These are phyloP conservation scores for Lepisosteus oculatus DNA, from an alignment of 2,113 vertebrate species.

Conservation along the genomic window DNA sequence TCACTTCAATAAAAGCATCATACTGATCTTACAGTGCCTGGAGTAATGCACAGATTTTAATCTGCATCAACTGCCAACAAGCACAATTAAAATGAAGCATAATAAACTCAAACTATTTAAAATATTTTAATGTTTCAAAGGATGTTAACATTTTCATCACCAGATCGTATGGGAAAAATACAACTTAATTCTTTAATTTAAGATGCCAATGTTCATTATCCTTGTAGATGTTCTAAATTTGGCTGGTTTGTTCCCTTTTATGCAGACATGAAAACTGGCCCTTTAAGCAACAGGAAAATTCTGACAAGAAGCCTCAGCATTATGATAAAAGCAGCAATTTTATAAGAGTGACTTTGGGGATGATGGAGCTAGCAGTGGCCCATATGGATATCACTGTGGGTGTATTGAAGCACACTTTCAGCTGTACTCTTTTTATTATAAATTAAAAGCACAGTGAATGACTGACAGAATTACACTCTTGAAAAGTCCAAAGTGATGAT, in stretches of 20 bases:
- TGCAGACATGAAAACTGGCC: constrained; percentile 19
- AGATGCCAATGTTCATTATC: constrained; percentile 6
- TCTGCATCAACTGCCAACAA: constrained; percentile 35
- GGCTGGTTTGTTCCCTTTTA: constrained; percentile 8
- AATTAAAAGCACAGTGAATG: background rate
- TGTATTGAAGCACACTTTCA: constrained; percentile 11
- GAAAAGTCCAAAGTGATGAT: background rate
- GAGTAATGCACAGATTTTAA: constrained; percentile 55
- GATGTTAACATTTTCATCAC: constrained; percentile 13
- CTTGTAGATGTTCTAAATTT: constrained; percentile 3
- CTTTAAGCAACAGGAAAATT: constrained; percentile 15
- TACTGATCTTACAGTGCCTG: constrained; percentile 57
- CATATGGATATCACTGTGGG: constrained; percentile 19
- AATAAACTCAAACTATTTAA: constrained; percentile 14
- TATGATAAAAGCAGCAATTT: constrained; percentile 28
- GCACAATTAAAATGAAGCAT: constrained; percentile 52
- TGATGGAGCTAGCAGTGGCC: constrained; percentile 13
- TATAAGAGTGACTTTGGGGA: constrained; percentile 22
- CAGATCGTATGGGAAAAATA: constrained; percentile 9
- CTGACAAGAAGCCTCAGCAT: constrained; percentile 16
- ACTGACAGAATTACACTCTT: background rate
- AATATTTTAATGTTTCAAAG: constrained; percentile 17
- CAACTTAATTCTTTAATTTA: constrained; percentile 9
- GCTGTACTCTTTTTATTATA: constrained; percentile 12
- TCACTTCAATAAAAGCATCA: constrained; percentile 59